Conservation (phyloP, 1,140 invertebrate species). For the Epicauta chinensis region DNA sequence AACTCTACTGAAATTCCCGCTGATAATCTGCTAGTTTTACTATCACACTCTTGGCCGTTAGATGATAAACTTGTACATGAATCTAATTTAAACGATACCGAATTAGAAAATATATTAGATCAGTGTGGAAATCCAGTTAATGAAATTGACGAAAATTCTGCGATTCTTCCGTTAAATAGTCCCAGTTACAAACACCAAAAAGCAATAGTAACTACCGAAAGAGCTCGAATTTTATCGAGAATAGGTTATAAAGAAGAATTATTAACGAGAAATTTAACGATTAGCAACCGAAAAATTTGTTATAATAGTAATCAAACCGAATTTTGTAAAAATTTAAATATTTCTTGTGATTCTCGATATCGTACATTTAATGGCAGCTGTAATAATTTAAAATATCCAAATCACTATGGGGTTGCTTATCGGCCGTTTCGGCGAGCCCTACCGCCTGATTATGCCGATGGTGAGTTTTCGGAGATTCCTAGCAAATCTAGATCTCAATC, state of each 20-base stretch:
- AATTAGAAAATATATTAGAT: background rate
- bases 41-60: conserved; percentile 18
- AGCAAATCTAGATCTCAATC: too few species aligned
- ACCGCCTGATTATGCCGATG: conserved; percentile 70
- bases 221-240: conserved; percentile 53
- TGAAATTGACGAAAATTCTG: conserved; percentile 28
- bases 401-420: conserved; percentile 63
- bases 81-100: conserved; percentile 42
- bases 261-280: conserved; percentile 51
- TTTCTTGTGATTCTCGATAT: conserved; percentile 43
- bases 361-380: conserved; percentile 71
- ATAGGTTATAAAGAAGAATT: conserved; percentile 58
- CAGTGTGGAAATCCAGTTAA: background rate
- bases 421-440: conserved; percentile 69
- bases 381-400: conserved; percentile 65
- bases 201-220: conserved; percentile 53
- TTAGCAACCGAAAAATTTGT: background rate
- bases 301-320: conserved; percentile 8
- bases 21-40: conserved; percentile 9
- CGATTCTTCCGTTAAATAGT: conserved; percentile 47
- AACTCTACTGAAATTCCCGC: conserved; percentile 24
- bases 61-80: conserved; percentile 34
- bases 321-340: conserved; percentile 20
- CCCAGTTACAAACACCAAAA: conserved; percentile 63
- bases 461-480: conserved; percentile 42